Base-by-base conservation (phyloP, 2,888 invertebrate species). In the Ommatoiulus sabulosus region DNA sequence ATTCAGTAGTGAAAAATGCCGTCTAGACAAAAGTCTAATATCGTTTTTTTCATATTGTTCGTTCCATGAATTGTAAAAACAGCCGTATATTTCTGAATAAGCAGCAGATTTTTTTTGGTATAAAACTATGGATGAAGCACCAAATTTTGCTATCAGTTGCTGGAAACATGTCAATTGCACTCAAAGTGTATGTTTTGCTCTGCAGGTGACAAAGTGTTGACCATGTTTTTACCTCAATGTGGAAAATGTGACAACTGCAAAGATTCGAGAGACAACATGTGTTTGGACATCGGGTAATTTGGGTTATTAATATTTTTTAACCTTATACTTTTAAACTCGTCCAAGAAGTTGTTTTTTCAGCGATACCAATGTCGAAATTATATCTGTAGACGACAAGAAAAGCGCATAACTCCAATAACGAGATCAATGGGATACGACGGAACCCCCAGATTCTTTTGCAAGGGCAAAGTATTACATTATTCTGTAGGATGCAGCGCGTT, bases 131-230 rank as follows among this genome's bases (percentile, higher is more conserved):
- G 35, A 35, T 35, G 35, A 35, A 35, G 35, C 0, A 35, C 0
- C 35, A 1, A 35, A 35, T 0, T 35, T 35, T 35, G 35, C 1
- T 35, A 35, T 35, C 35, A 35, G 35, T 35, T 35, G 35, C 35
- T 35, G 35, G 17, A 80, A 24, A 20, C 8, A 80, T 24, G 35
- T 7, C 80, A 35, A 20, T 20, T 17, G 35, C 8, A 24, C 80
- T 24, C 7, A 80, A 24, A 7, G 80, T 80, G 7, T 7, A 35
- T 35, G 35, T 35, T 12, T 44, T 85, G 8, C 3, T n/a, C 43
- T 43, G 43, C n/a, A 87, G 87, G 87, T 87, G 87, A 87, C 43
- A 87, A 87, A 87, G 87, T 87, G 15, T 17, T 87, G 7, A 63
- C 72, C 6, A 35, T 87, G 87, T 72, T 52, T 43, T 63, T 87